Evolutionary conservation across 2,797 vertebrate genomes (phyloP), one percentile per base, ranked within the genome.

Genomic region (Siniperca obscura): DNA sequence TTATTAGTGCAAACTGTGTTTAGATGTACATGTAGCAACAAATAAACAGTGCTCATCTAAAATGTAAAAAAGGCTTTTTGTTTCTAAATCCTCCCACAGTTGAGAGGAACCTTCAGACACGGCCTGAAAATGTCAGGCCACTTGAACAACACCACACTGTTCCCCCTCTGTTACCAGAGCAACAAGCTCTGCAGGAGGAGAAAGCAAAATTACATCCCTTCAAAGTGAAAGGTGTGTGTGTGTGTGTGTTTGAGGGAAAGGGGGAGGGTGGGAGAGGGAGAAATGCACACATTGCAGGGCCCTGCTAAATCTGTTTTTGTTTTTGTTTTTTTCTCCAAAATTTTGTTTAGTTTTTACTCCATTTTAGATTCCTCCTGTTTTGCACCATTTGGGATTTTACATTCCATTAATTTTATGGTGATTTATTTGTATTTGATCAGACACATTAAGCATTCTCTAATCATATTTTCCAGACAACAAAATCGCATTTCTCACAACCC

Each of bases 101-200:
- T 89, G 56, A 88, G 84, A 87, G 79, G 86, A 87, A 89, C 86
- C 80, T 86, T 92, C 83, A 90, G 87, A 90, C 89, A 81, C 74
- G 75, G 83, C 89, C 91, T 92, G 90, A 79, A 94, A 94, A 93
- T 94, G 89, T 92, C 91, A 91, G 89, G 79, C 86, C 85, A 82
- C 85, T 87, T 81, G 61, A 92, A 90, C 89, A 90, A 85, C 86
- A 88, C 89, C 80, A 77, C 84, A 71, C 82, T 86, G 86, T 78
- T 84, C 89, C 71, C 83, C 85, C 83, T 86, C 86, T 64, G 94
- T 94, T 92, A 89, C 92, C 93, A 88, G 89, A 92, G 91, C 88
- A 94, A 94, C 91, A 78, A 69, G 88, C 86, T 87, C 83, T 85
- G 87, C 85, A 83, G 86, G 90, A 93, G 81, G 75, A 90, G 82